Evolutionary conservation across 2,797 vertebrate species (phyloP), one percentile per base, ranked within the genome.

Genomic region (Naso thynnoides): DNA sequence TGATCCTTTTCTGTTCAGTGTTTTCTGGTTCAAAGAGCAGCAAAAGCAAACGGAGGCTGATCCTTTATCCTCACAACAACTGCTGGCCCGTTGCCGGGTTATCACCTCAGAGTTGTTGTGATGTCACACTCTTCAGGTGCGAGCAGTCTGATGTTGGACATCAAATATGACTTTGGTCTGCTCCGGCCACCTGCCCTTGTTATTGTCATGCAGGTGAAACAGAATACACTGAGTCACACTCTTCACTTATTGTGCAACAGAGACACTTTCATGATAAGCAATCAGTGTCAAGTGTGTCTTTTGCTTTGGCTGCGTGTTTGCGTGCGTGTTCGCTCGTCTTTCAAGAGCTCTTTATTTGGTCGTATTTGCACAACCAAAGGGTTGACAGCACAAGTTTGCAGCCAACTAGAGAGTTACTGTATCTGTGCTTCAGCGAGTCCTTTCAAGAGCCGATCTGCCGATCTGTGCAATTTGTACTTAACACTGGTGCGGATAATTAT

Each of bases 401-500:
- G 80, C 76, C 78, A 70, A 19, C 62, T 64, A 56, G 58, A 61
- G 48, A 70, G 78, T 81, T 77, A 78, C 74, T 69, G 79, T 73
- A 60, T 84, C 86, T 88, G 91, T 81, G 89, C 80, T 86, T 89
- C 89, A 85, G 73, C 89, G 84, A 67, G 62, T 88, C 88, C 84
- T 91, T 92, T 91, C 84, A 91, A 70, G 77, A 73, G 61, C 76
- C n/a, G 42, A 83, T 85, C 84, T 72, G 61, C 76, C n/a, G 42
- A 83, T 85, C 84, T 72, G 66, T 76, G 87, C 93, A 91, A 94
- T 95, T 95, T 95, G 93, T 95, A 94, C 86, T 93, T 94, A 94
- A 94, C 93, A 93, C 86, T 78, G 81, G 67, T 70, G 86, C 49
- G 73, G 85, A 93, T 94, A 92, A 94, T 93, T 93, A 95, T 92